These are phyloP conservation scores for Cavia porcellus DNA, from an alignment of 2,113 vertebrate genomes.

Conservation along the genomic window DNA sequence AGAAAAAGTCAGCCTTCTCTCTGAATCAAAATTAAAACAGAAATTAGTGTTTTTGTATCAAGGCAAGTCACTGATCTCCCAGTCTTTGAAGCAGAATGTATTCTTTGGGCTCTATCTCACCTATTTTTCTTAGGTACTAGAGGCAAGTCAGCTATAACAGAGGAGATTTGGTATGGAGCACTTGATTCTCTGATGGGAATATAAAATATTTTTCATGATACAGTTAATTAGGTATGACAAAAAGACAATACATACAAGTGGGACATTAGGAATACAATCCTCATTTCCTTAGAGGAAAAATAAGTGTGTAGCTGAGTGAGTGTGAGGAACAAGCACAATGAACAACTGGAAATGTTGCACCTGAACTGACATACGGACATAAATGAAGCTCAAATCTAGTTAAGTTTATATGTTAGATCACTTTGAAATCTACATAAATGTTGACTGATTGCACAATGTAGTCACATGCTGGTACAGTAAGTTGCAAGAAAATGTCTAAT, in stretches of 20 bases:
- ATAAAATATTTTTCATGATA: too few species aligned
- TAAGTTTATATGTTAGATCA: not conserved
- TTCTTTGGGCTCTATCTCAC: not conserved
- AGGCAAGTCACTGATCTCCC: not conserved
- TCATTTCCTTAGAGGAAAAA: not conserved
- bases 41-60: not conserved
- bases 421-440: not conserved
- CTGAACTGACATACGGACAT: not conserved
- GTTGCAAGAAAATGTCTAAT: not conserved
- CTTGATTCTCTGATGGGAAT: not conserved
- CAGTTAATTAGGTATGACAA: not conserved
- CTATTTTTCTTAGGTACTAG: rapidly evolving
- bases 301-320: not conserved
- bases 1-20: not conserved
- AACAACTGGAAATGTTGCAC: not conserved
- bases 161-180: not conserved
- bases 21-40: not conserved
- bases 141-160: not conserved
- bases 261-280: rapidly evolving
- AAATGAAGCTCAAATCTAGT: not conserved
- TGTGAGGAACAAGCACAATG: not conserved
- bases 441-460: not conserved
- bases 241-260: not conserved
- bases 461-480: rapidly evolving
- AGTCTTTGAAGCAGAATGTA: not conserved